Evolutionary conservation across 2,888 invertebrate species (phyloP).

Genomic region (Drosophila pseudotakahashii): DNA sequence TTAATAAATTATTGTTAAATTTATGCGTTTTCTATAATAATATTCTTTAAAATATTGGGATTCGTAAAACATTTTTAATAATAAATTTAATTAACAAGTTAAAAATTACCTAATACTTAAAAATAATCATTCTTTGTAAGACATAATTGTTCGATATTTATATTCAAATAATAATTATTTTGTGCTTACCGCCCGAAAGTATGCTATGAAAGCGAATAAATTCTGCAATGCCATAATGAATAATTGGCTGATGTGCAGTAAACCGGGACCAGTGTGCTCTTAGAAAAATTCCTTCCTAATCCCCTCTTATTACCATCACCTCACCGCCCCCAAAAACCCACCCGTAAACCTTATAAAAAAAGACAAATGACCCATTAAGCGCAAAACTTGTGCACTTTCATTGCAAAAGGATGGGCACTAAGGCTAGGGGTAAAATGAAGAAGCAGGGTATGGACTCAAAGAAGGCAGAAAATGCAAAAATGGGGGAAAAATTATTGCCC

Average conservation of each 20-base stretch:
- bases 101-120: too few relatives aligned
- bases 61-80: too few relatives aligned
- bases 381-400: conserved; percentile 77
- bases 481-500: conserved; percentile 69
- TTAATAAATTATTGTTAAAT: too few relatives aligned
- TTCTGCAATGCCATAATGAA: background rate
- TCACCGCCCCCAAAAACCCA: conserved; percentile 3
- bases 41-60: too few relatives aligned
- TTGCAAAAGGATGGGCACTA: conserved; percentile 47
- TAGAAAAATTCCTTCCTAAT: background rate
- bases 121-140: too few relatives aligned
- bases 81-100: too few relatives aligned
- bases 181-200: conserved; percentile 7
- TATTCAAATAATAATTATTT: too few relatives aligned
- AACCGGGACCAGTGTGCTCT: conserved; percentile 34
- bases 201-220: background rate
- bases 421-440: conserved; percentile 6
- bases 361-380: conserved; percentile 80
- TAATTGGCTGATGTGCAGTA: conserved; percentile 38
- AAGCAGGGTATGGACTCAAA: background rate
- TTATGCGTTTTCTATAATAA: too few relatives aligned
- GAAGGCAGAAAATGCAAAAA: conserved; percentile 58
- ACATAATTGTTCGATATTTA: too few relatives aligned
- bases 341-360: conserved; percentile 63
- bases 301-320: conserved; percentile 4